Conservation (phyloP, 2,888 invertebrate genomes). For the Ecliptopera silaceata region DNA sequence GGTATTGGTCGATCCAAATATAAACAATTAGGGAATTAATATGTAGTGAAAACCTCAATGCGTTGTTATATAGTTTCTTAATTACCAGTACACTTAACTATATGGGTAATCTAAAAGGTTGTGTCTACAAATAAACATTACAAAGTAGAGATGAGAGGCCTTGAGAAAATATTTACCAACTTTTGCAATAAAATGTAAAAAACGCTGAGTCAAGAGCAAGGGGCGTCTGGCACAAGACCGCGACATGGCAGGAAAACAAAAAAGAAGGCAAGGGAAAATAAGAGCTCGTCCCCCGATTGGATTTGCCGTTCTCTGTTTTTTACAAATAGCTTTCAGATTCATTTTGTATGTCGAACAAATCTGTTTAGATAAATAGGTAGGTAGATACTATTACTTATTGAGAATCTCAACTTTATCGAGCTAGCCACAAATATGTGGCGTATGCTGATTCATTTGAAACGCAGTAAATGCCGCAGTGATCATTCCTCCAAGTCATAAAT, state of each 20-base stretch:
- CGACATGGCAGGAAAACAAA: conserved; percentile 75
- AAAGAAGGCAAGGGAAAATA: conserved; percentile 67
- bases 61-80: too few relatives aligned
- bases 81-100: too few relatives aligned
- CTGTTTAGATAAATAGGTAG: conserved; percentile 56
- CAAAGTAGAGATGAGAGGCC: conserved; percentile 61
- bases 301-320: conserved; percentile 80
- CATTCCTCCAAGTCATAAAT: conserved; percentile 24
- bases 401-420: conserved; percentile 19
- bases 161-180: conserved; percentile 78
- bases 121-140: conserved; percentile 36
- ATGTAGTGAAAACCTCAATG: too few relatives aligned
- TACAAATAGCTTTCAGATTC: conserved; percentile 80
- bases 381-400: not conserved
- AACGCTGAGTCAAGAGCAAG: conserved; percentile 79
- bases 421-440: not conserved
- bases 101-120: conserved; percentile 5
- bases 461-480: conserved; percentile 22
- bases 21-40: too few relatives aligned
- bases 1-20: too few relatives aligned
- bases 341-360: conserved; percentile 72
- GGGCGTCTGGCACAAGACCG: conserved; percentile 79
- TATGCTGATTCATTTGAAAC: conserved; percentile 13
- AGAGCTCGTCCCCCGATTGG: conserved; percentile 73
- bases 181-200: conserved; percentile 76